These are phyloP conservation scores for Allygus modestus DNA, from an alignment of 2,888 invertebrate species.

Conservation along the genomic window DNA sequence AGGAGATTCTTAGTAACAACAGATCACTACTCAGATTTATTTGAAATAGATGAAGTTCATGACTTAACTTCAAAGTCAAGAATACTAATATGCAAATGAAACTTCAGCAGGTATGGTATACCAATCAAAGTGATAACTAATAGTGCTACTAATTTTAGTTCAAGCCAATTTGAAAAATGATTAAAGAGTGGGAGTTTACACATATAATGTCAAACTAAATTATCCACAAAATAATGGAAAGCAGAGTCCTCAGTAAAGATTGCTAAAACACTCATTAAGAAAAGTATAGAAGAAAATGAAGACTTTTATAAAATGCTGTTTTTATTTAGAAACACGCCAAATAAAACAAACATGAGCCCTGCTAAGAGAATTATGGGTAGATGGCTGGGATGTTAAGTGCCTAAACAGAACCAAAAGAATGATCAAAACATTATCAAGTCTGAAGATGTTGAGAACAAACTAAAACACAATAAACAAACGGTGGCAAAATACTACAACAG, in stretches of 20 bases:
- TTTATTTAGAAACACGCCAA: too few relatives aligned
- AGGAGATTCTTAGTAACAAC: background rate
- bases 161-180: slow-evolving; percentile 22
- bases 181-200: slow-evolving; percentile 54
- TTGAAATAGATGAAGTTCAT: background rate
- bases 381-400: too few relatives aligned
- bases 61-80: background rate
- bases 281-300: too few relatives aligned
- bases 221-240: slow-evolving; percentile 59
- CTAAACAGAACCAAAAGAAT: too few relatives aligned
- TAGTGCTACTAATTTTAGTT: slow-evolving; percentile 55
- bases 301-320: too few relatives aligned
- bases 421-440: too few relatives aligned
- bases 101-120: slow-evolving; percentile 60
- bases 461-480: too few relatives aligned
- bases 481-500: too few relatives aligned
- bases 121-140: slow-evolving; percentile 37
- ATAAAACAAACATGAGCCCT: too few relatives aligned
- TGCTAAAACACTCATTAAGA: too few relatives aligned
- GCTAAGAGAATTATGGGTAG: too few relatives aligned
- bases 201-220: slow-evolving; percentile 60
- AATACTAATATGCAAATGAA: slow-evolving; percentile 27
- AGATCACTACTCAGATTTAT: background rate
- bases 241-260: background rate
- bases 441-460: too few relatives aligned